Evolutionary conservation across 2,888 invertebrate species (phyloP).

Genomic region (Xestoiulus laeticollis): DNA sequence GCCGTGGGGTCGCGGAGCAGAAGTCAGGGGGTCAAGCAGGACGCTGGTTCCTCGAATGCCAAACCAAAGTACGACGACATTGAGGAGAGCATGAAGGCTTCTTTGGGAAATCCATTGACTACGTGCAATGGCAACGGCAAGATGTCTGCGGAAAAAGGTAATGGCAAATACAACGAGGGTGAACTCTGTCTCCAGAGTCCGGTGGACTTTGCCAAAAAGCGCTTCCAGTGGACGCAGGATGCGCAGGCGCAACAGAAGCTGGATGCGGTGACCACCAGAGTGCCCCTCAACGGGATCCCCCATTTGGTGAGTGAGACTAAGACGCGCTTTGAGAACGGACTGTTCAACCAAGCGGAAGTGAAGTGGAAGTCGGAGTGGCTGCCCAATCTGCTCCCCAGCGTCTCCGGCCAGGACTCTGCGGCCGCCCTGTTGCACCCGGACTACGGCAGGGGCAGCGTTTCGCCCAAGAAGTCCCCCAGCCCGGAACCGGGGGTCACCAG

Average conservation of each 20-base stretch:
- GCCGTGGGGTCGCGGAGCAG: not conserved
- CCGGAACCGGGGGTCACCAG: slow-evolving; percentile 60
- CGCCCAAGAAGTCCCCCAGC: slow-evolving; percentile 58
- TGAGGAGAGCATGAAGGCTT: slow-evolving; percentile 40
- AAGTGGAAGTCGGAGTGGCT: slow-evolving; percentile 57
- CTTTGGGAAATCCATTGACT: not conserved
- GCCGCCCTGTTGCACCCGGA: slow-evolving; percentile 42
- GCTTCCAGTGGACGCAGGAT: slow-evolving; percentile 68
- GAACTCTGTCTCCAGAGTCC: slow-evolving; percentile 59
- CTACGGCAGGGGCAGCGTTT: not conserved
- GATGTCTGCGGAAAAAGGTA: not conserved
- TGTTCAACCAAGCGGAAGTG: slow-evolving; percentile 55
- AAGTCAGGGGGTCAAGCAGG: not conserved
- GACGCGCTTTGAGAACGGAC: slow-evolving; percentile 60
- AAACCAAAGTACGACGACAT: not conserved
- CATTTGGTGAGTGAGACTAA: slow-evolving; percentile 60
- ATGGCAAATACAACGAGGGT: not conserved
- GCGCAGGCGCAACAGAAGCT: slow-evolving; percentile 63
- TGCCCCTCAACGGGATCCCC: slow-evolving; percentile 55
- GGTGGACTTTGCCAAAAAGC: slow-evolving; percentile 74
- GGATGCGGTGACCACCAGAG: slow-evolving; percentile 63
- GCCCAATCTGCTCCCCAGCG: slow-evolving; percentile 54
- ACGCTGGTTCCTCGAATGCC: not conserved
- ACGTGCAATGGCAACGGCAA: not conserved
- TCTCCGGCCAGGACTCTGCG: slow-evolving; percentile 49